A percentile compares a stretch with the other conserved stretches of the same genome.
Evolutionary conservation across 2,797 vertebrate genomes (phyloP).

Genomic region (Epinephelus coioides): DNA sequence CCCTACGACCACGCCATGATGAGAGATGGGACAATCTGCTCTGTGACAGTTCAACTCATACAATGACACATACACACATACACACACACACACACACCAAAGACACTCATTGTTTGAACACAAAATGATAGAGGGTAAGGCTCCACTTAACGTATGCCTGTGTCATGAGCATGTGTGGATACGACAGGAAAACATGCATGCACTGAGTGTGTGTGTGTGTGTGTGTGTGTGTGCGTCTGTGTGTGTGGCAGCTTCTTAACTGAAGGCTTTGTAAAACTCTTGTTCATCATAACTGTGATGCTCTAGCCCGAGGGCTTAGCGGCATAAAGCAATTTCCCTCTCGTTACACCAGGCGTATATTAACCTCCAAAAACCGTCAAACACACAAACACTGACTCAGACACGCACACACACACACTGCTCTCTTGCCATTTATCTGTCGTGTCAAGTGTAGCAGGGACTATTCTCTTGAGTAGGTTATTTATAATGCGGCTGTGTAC

Average conservation of each 20-base stretch:
- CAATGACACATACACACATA: conserved; percentile 31
- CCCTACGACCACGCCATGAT: conserved; percentile 77
- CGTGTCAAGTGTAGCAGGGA: conserved; percentile 67
- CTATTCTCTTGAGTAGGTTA: conserved; percentile 73
- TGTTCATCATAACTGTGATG: conserved; percentile 82
- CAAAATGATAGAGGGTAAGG: conserved; percentile 49
- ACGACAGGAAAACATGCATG: conserved; percentile 31
- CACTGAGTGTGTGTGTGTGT: conserved; percentile 16
- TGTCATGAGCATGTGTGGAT: conserved; percentile 18
- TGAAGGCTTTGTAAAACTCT: conserved; percentile 79
- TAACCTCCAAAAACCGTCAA: conserved; percentile 74
- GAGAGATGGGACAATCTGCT: conserved; percentile 80
- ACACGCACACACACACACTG: conserved; percentile 27
- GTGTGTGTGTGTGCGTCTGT: conserved; percentile 8
- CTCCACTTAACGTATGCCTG: conserved; percentile 41
- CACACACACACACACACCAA: conserved; percentile 12
- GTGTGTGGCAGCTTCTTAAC: conserved; percentile 68
- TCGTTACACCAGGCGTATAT: conserved; percentile 78
- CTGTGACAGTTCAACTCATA: conserved; percentile 74
- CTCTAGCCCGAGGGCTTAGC: conserved; percentile 75
- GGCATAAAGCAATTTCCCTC: conserved; percentile 80
- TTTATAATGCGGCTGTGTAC: conserved; percentile 69
- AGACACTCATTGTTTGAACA: conserved; percentile 31
- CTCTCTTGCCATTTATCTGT: conserved; percentile 73
- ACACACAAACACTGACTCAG: conserved; percentile 54